phyloP scores from a whole-genome alignment of 2,888 invertebrate species.

The Leucophora obtusa region DNA sequence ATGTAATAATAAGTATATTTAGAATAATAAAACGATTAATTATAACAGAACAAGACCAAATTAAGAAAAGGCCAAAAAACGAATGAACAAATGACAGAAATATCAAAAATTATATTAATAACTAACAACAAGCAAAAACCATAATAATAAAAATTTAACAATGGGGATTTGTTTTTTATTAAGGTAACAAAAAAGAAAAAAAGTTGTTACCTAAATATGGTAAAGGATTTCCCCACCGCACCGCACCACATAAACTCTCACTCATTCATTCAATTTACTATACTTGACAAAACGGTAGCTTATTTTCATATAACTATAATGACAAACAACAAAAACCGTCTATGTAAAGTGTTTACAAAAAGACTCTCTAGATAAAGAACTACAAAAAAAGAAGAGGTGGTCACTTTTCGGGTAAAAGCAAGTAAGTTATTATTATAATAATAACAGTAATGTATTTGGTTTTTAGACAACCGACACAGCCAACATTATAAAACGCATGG shows the following conservation, averaged over 20 bases:
- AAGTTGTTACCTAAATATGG: background rate
- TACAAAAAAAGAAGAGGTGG: constrained; percentile 23
- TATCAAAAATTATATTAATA: constrained; percentile 55
- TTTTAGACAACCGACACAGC: constrained; percentile 18
- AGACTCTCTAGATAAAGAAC: constrained; percentile 23
- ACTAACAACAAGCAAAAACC: constrained; percentile 20
- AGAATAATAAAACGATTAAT: constrained; percentile 62
- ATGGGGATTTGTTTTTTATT: constrained; percentile 15
- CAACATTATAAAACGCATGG: constrained; percentile 45
- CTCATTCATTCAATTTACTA: constrained; percentile 5
- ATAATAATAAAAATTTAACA: constrained; percentile 26
- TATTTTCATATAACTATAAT: constrained; percentile 14
- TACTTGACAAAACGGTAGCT: constrained; percentile 32
- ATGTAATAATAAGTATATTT: constrained; percentile 53
- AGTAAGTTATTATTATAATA: constrained; percentile 55
- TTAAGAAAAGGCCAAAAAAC: background rate
- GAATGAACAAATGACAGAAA: constrained; percentile 39
- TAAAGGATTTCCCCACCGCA: background rate
- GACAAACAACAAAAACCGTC: constrained; percentile 19
- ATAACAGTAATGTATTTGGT: constrained; percentile 45
- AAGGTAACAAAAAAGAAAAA: background rate
- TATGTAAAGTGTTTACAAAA: constrained; percentile 16
- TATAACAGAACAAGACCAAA: constrained; percentile 32
- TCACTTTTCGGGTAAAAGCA: constrained; percentile 36
- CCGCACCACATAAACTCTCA: background rate